A percentile compares a stretch with the other conserved stretches of the same genome.
Conservation (phyloP, 1,140 invertebrate genomes). For the Harlomillsia oculata region DNA sequence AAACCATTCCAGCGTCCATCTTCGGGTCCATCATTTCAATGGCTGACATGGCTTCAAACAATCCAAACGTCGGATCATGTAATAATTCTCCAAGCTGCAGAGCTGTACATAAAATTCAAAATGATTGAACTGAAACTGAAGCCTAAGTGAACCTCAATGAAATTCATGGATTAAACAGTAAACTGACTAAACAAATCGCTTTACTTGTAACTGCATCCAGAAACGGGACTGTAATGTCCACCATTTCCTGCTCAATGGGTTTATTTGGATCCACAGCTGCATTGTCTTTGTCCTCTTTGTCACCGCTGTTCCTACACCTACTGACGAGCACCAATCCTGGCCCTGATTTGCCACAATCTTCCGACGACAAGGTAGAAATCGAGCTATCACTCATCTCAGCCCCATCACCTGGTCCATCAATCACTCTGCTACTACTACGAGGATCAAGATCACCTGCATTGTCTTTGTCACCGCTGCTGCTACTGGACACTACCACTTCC, state of each 20-base stretch:
- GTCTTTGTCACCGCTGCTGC: not conserved
- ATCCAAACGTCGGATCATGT: constrained; percentile 81
- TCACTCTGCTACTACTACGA: not conserved
- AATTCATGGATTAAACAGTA: not conserved
- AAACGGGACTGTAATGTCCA: constrained; percentile 66
- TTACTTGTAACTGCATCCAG: constrained; percentile 62
- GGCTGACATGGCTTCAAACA: constrained; percentile 98
- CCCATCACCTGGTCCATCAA: not conserved
- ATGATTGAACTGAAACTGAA: not conserved
- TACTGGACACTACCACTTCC: not conserved
- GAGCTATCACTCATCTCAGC: not conserved
- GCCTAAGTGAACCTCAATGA: not conserved
- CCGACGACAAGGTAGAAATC: not conserved
- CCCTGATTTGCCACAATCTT: too few species aligned
- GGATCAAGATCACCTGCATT: not conserved
- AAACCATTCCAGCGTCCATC: constrained; percentile 98
- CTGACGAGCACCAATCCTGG: too few species aligned
- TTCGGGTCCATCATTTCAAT: constrained; percentile 99
- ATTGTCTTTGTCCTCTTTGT: not conserved
- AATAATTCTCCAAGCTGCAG: constrained; percentile 76
- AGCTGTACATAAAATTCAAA: constrained; percentile 45
- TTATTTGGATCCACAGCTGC: not conserved
- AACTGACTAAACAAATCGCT: not conserved
- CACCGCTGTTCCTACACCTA: not conserved
- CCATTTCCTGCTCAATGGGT: constrained; percentile 37